phyloP scores from a whole-genome alignment of 2,113 vertebrate genomes.

The Rhineura floridana region DNA sequence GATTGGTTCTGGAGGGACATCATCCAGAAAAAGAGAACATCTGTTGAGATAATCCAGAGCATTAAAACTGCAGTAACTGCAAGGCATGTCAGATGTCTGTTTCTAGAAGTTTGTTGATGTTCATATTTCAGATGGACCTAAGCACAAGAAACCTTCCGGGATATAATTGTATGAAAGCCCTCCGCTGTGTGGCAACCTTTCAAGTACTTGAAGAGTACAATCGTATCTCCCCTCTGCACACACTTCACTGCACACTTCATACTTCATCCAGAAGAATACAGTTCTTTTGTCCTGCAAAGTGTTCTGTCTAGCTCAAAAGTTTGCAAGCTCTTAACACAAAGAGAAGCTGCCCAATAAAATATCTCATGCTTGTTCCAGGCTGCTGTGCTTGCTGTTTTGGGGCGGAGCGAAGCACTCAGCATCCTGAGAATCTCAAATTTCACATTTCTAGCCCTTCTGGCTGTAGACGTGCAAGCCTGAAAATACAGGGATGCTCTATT shows the following conservation, averaged over 20 bases:
- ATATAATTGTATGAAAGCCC: background rate
- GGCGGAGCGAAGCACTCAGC: too few species aligned
- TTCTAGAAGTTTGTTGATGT: too few species aligned
- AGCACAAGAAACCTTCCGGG: background rate
- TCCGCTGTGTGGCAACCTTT: too few species aligned
- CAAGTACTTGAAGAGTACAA: too few species aligned
- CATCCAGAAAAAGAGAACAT: background rate
- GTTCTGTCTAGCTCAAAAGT: background rate
- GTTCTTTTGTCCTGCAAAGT: background rate
- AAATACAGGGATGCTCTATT: background rate
- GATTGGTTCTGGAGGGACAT: background rate
- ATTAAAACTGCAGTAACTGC: background rate
- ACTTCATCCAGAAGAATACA: background rate
- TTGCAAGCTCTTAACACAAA: background rate
- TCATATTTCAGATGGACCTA: background rate
- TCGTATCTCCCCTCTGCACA: too few species aligned
- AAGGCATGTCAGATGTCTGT: accelerated
- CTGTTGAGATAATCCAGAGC: too few species aligned
- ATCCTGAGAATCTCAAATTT: background rate
- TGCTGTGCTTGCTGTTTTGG: too few species aligned
- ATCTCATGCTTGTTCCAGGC: background rate
- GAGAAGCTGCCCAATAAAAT: background rate
- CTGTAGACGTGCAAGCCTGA: background rate
- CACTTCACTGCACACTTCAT: too few species aligned
- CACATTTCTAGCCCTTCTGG: background rate